phyloP scores from a whole-genome alignment of 2,797 vertebrate genomes.

The Pseudochirops cupreus region DNA sequence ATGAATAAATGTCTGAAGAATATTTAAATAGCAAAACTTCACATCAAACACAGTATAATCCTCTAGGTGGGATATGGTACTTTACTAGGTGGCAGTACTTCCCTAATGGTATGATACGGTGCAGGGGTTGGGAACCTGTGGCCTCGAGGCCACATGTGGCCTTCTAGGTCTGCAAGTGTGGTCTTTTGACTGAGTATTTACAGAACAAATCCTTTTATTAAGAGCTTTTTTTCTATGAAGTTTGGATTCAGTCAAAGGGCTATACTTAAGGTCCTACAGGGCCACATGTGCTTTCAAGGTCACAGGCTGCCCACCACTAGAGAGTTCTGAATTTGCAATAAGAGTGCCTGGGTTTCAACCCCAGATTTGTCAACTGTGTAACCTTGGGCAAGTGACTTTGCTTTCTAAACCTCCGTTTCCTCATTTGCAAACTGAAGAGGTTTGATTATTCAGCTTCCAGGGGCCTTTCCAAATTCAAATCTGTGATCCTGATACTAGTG shows the following conservation, averaged over 20 bases:
- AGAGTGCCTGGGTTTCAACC: not conserved
- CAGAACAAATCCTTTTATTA: no score
- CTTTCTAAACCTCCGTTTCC: not conserved
- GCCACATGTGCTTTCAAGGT: no score
- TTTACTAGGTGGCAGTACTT: not conserved
- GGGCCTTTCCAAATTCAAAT: not conserved
- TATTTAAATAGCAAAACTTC: constrained; percentile 64
- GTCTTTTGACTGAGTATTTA: no score
- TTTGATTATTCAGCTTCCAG: not conserved
- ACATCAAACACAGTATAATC: not conserved
- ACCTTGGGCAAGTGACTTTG: not conserved
- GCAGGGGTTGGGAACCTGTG: no score
- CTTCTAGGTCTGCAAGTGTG: no score
- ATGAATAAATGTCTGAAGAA: constrained; percentile 67
- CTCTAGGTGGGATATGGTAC: not conserved
- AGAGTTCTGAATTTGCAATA: not conserved
- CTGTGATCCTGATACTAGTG: not conserved
- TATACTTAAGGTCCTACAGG: no score
- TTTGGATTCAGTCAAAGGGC: no score
- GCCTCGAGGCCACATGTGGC: no score
- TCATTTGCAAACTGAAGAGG: not conserved
- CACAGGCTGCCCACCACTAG: not conserved
- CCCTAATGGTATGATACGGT: not conserved
- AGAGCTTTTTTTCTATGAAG: no score
- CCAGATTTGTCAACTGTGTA: not conserved